Evolutionary conservation across 2,888 invertebrate genomes (phyloP), one percentile per base, ranked within the genome.

Genomic region (Odontomyia ornata): DNA sequence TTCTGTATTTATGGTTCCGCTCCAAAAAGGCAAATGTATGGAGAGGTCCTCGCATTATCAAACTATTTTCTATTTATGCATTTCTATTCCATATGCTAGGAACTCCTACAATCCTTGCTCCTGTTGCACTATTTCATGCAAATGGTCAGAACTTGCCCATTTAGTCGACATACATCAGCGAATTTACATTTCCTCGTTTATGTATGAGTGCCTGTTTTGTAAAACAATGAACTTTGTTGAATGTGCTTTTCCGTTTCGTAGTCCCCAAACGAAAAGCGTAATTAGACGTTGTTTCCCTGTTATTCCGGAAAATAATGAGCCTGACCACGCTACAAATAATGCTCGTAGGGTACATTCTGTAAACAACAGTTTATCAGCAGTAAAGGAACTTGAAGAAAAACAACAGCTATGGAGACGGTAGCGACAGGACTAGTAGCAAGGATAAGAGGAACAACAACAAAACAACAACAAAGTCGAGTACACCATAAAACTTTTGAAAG

Each of bases 81-180:
- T 21, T 21, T 25, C 23, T 25, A 60, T 25, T 18, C 5, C 25
- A 25, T 1, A 25, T 21, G 23, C 21, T 15, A 60, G 4, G 25
- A 60, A 60, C 5, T 25, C 13, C 3, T 25, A 47, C 1, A 21
- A 21, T 3, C 13, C 15, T 23, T 9, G 3, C 36, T 69, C 69
- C 69, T 69, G 69, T 69, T 69, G 69, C 69, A 69, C 27, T 69
- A 47, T 69, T 47, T 23, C 25, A 47, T 47, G 69, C 47, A 69
- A 69, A 69, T 36, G 36, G 36, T 36, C 36, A 36, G 9, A 36
- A 9, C 36, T 36, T 5, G 9, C 36, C 36, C 36, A 9, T 43
- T 52, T 4, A 13, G 52, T 7, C 5, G 52, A 15, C 18, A 18
- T 52, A 52, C 18, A 18, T 18, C 15, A 1, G 4, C 15, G 36